Percentiles rank a stretch among this genome's conserved stretches.
These are phyloP conservation scores for Chloromyia formosa DNA, from an alignment of 2,888 invertebrate genomes.

Conservation along the genomic window DNA sequence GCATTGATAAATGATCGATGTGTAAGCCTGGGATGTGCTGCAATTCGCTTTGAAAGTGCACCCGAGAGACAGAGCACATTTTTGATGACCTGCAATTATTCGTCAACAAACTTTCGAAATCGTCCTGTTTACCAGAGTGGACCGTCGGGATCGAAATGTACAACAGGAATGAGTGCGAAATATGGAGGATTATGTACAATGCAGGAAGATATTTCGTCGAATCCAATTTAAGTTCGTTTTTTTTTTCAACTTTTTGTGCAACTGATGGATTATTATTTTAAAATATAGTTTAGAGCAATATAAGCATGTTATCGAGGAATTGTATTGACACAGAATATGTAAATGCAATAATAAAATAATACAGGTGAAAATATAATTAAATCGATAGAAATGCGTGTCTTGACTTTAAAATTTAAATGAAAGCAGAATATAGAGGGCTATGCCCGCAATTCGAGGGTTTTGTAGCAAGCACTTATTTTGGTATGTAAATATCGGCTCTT, in stretches of 20 bases:
- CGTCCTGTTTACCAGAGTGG: constrained; percentile 50
- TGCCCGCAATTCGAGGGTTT: no score
- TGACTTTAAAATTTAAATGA: no score
- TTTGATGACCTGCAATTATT: constrained; percentile 51
- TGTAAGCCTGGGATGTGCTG: constrained; percentile 49
- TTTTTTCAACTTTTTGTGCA: not conserved
- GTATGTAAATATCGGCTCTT: no score
- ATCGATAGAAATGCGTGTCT: no score
- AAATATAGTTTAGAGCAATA: no score
- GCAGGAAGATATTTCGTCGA: constrained; percentile 43
- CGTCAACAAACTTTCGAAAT: constrained; percentile 50
- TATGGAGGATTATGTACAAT: constrained; percentile 48
- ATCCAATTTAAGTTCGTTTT: constrained; percentile 41
- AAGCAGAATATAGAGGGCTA: no score
- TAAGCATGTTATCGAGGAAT: no score
- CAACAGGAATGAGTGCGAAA: constrained; percentile 45
- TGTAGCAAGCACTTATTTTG: no score
- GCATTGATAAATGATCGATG: constrained; percentile 49
- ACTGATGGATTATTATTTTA: no score
- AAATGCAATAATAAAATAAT: no score
- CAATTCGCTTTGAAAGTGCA: constrained; percentile 40
- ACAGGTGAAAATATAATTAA: no score
- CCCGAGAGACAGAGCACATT: constrained; percentile 31
- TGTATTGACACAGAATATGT: no score
- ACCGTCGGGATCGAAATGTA: constrained; percentile 48